A percentile compares a stretch with the other conserved stretches of the same genome.
These are phyloP conservation scores for Coregonus clupeaformis DNA, from an alignment of 2,113 vertebrate genomes.

Conservation along the genomic window DNA sequence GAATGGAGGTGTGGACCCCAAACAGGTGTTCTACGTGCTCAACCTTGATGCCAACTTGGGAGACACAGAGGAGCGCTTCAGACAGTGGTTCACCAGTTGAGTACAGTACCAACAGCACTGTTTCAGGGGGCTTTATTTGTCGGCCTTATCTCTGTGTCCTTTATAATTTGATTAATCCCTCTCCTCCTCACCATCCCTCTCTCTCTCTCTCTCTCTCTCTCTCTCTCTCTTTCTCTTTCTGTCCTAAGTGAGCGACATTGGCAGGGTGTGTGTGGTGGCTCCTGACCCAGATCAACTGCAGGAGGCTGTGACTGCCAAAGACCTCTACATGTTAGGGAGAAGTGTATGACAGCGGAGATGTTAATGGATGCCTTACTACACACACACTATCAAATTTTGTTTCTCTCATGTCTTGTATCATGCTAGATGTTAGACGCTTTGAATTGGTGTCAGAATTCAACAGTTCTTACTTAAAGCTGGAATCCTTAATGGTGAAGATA, in stretches of 20 bases:
- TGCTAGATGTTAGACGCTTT: neutral
- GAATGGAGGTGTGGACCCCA: conserved; percentile 75
- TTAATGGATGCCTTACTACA: neutral
- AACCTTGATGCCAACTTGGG: conserved; percentile 88
- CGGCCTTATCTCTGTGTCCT: neutral
- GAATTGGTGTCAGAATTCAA: neutral
- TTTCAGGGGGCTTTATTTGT: neutral
- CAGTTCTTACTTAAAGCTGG: conserved; percentile 44
- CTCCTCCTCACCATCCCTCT: neutral
- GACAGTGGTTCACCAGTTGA: conserved; percentile 86
- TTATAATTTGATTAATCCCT: neutral
- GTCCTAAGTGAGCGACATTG: conserved; percentile 76
- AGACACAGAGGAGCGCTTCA: no score
- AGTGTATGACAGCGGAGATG: neutral
- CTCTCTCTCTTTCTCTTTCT: neutral
- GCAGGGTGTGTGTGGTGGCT: conserved; percentile 77
- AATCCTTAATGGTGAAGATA: conserved; percentile 55
- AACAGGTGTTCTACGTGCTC: conserved; percentile 82
- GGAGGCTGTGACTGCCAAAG: conserved; percentile 78
- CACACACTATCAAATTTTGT: neutral
- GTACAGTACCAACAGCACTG: conserved; percentile 12
- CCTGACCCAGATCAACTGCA: conserved; percentile 76
- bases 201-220: conserved; percentile 3
- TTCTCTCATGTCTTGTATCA: no score
- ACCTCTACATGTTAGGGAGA: conserved; percentile 87